Evolutionary conservation across 2,797 vertebrate genomes (phyloP), one percentile per base, ranked within the genome.

Genomic region (Naso thynnoides): DNA sequence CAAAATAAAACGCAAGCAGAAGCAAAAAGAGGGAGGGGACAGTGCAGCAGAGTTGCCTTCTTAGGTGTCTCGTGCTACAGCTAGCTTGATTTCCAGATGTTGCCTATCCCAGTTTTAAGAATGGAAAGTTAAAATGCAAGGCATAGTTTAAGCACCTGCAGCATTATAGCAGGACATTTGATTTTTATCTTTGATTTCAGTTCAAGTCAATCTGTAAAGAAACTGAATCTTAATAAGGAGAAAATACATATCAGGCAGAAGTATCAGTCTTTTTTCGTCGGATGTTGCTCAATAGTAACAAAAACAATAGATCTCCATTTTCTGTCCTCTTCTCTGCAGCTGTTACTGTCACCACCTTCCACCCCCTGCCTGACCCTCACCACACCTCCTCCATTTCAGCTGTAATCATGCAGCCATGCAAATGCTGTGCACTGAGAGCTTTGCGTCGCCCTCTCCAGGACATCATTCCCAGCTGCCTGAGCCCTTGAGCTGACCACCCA

Each of bases 381-480:
- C 63, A 75, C 81, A 87, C 63, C 83, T 83, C 83, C 83, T 89
- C 81, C 87, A 87, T 89, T 90, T 91, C 87, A 88, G 84, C 89
- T 76, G 82, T 88, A 94, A 93, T 94, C 92, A 90, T 70, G 86
- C 86, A 72, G 79, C 86, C 88, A 93, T 93, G 90, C 91, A 93
- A 94, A 94, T 93, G 85, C 68, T 53, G 70, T 54, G 82, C 71
- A 60, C 74, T 66, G 83, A 90, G 90, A 90, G 88, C 77, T 87
- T 93, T 71, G 62, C 81, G 83, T 91, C 88, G 76, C 88, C 89
- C 84, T 91, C 89, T 88, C 81, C 19, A 79, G 87, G 87, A 92
- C 92, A 91, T 91, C 87, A 87, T 89, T 91, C 88, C 87, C 92
- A 92, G 91, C 92, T 94, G 91, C 82, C 82, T 79, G 82, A 86